phyloP scores from a whole-genome alignment of 92 coral and sea anemone species.

The Epizoanthus stellaris region DNA sequence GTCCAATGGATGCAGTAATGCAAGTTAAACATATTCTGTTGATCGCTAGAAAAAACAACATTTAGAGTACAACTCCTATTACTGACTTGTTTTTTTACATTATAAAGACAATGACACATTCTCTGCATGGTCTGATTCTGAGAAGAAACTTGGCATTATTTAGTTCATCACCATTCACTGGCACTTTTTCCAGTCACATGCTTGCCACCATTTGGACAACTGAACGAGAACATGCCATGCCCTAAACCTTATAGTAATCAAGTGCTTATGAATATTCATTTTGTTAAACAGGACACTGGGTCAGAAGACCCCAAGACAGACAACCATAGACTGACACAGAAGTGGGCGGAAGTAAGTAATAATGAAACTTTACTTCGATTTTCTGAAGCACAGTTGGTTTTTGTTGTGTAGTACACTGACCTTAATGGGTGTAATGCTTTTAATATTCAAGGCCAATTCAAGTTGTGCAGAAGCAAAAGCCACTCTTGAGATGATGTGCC shows the following conservation, averaged over 20 bases:
- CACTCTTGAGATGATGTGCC: slow-evolving; percentile 82
- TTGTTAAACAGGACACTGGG: slow-evolving; percentile 44
- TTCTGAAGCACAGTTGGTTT: not conserved
- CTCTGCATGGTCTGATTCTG: too few relatives aligned
- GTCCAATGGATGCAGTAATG: too few relatives aligned
- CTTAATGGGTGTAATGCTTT: not conserved
- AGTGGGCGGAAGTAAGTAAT: slow-evolving; percentile 93
- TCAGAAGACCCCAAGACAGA: slow-evolving; percentile 28
- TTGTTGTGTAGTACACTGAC: not conserved
- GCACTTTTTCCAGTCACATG: too few relatives aligned
- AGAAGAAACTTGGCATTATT: too few relatives aligned
- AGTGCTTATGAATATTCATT: not conserved
- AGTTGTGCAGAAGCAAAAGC: slow-evolving; percentile 92
- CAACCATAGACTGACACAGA: slow-evolving; percentile 70
- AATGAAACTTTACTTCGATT: not conserved
- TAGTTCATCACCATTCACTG: too few relatives aligned
- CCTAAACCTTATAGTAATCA: not conserved
- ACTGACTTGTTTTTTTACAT: too few relatives aligned
- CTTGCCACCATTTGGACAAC: too few relatives aligned
- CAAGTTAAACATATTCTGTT: too few relatives aligned
- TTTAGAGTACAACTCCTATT: too few relatives aligned
- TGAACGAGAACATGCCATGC: too few relatives aligned
- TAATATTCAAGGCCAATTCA: slow-evolving; percentile 80
- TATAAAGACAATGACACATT: too few relatives aligned
- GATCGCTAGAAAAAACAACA: too few relatives aligned